Evolutionary conservation across 2,888 invertebrate species (phyloP).

Genomic region (Cremastinae sp.): DNA sequence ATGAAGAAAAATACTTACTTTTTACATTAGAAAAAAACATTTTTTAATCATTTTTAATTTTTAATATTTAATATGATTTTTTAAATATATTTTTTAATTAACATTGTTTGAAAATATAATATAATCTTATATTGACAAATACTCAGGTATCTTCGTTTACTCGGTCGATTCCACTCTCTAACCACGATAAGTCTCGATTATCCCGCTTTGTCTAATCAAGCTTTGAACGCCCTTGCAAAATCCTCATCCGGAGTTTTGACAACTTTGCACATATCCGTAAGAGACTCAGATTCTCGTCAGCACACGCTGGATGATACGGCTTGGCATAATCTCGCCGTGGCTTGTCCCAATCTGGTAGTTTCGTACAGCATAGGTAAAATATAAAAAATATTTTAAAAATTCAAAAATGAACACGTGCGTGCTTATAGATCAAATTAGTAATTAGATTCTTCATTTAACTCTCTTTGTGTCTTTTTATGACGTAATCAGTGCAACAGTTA

Average conservation of each 20-base stretch:
- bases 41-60: neutral
- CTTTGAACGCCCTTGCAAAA: constrained; percentile 78
- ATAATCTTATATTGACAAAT: neutral
- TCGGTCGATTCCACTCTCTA: constrained; percentile 78
- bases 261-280: constrained; percentile 78
- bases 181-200: constrained; percentile 80
- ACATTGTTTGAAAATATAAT: neutral
- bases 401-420: too few species aligned
- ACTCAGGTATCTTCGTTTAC: constrained; percentile 73
- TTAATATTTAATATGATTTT: constrained; percentile 10
- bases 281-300: constrained; percentile 79
- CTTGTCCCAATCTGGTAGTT: constrained; percentile 79
- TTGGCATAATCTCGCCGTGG: constrained; percentile 78
- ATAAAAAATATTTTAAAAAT: too few species aligned
- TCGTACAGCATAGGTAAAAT: constrained; percentile 76
- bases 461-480: too few species aligned
- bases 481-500: too few species aligned
- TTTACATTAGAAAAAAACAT: too few species aligned
- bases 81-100: constrained; percentile 27
- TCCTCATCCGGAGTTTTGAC: constrained; percentile 76
- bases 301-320: constrained; percentile 78
- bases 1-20: neutral
- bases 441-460: too few species aligned
- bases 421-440: too few species aligned
- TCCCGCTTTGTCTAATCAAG: constrained; percentile 79